Evolutionary conservation across 1,140 invertebrate genomes (phyloP).

Genomic region (Drosophila setifemur): DNA sequence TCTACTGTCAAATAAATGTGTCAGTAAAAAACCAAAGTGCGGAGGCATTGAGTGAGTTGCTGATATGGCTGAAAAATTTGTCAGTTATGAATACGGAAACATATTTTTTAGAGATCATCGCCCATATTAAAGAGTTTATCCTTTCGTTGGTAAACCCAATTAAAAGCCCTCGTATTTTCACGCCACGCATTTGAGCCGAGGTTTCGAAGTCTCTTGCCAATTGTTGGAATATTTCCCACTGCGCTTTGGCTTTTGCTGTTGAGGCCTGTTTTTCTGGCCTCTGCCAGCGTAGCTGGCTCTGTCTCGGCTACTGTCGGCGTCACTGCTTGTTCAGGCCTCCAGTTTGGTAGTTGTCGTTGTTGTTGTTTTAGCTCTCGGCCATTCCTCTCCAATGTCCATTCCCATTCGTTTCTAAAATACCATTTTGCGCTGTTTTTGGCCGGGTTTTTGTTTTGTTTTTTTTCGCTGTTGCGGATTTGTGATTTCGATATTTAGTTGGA

Average conservation of each 20-base stretch:
- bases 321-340: constrained; percentile 20
- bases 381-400: constrained; percentile 39
- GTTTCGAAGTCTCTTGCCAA: constrained; percentile 14
- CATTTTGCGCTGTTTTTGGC: constrained; percentile 46
- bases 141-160: constrained; percentile 30
- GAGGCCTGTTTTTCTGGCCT: constrained; percentile 11
- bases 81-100: constrained; percentile 8
- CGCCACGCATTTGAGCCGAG: constrained; percentile 22
- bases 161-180: constrained; percentile 1
- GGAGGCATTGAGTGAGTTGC: not conserved
- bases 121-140: constrained; percentile 16
- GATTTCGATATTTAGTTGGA: constrained; percentile 79
- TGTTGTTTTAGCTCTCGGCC: constrained; percentile 38
- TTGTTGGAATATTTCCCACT: constrained; percentile 27
- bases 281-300: not conserved
- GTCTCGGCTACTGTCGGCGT: not conserved
- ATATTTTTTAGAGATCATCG: constrained; percentile 28
- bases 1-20: constrained; percentile 1
- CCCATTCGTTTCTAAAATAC: constrained; percentile 58
- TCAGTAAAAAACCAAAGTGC: not conserved
- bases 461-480: constrained; percentile 71
- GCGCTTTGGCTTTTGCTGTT: constrained; percentile 27
- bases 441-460: constrained; percentile 34
- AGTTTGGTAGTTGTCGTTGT: constrained; percentile 30
- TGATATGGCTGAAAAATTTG: constrained; percentile 16